These are phyloP conservation scores for Napeogenes sylphis DNA, from an alignment of 2,888 invertebrate species.

Conservation along the genomic window DNA sequence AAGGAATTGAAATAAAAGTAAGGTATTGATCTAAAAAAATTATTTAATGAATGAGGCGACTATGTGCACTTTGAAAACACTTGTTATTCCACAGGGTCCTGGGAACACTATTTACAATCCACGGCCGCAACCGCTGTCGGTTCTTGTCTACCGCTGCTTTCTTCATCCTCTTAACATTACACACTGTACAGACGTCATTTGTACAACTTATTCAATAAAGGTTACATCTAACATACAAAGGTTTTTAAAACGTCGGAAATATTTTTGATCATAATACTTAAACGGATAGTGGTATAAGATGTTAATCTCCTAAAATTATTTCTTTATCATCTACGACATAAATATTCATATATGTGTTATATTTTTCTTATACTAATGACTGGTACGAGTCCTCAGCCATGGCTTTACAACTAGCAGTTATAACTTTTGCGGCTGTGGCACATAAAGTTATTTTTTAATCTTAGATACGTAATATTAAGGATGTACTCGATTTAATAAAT, in stretches of 20 bases:
- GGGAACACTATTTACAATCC: slow-evolving; percentile 73
- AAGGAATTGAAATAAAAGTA: slow-evolving; percentile 31
- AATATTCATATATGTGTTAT: slow-evolving; percentile 62
- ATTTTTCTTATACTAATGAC: slow-evolving; percentile 62
- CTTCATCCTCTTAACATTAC: slow-evolving; percentile 47
- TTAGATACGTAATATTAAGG: slow-evolving; percentile 23
- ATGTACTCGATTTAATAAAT: slow-evolving; percentile 26
- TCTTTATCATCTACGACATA: slow-evolving; percentile 63
- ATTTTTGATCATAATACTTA: slow-evolving; percentile 75
- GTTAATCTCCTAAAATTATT: slow-evolving; percentile 67
- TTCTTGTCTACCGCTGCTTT: slow-evolving; percentile 36
- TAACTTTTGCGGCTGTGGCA: slow-evolving; percentile 46
- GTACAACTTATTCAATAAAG: slow-evolving; percentile 67
- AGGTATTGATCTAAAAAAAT: slow-evolving; percentile 73
- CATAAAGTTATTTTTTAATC: slow-evolving; percentile 35
- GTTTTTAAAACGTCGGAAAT: slow-evolving; percentile 71
- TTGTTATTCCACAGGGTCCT: slow-evolving; percentile 72
- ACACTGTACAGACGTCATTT: slow-evolving; percentile 73
- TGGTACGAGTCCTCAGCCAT: slow-evolving; percentile 69
- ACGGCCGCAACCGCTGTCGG: slow-evolving; percentile 32
- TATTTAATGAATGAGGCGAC: slow-evolving; percentile 77
- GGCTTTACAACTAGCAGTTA: slow-evolving; percentile 51
- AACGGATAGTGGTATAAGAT: slow-evolving; percentile 72
- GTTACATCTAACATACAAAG: slow-evolving; percentile 57
- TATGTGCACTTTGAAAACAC: slow-evolving; percentile 78